phyloP scores from a whole-genome alignment of 2,113 vertebrate species.

The Hassar affinis region DNA sequence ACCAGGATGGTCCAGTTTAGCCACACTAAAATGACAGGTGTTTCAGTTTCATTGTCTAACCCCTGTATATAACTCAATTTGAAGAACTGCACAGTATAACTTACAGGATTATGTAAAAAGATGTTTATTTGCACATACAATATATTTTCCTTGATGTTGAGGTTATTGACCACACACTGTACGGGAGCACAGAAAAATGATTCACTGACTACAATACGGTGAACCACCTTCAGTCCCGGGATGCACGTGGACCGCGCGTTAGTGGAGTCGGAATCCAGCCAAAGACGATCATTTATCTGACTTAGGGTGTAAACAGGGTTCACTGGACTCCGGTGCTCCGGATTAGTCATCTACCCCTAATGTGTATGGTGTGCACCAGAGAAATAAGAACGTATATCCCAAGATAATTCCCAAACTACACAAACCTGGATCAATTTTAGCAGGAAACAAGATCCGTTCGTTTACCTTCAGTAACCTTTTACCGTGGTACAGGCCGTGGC shows the following conservation, averaged over 20 bases:
- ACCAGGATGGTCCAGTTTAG: too few relatives aligned
- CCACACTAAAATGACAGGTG: too few relatives aligned
- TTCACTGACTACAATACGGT: slow-evolving; percentile 34
- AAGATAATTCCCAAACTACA: background rate
- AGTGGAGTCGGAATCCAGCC: background rate
- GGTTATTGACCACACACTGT: slow-evolving; percentile 25
- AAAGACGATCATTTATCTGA: background rate
- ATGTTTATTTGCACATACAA: slow-evolving; percentile 52
- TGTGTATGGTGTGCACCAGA: slow-evolving; percentile 7
- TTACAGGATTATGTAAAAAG: slow-evolving; percentile 38
- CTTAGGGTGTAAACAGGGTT: background rate
- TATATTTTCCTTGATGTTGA: slow-evolving; percentile 29
- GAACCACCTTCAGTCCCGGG: background rate
- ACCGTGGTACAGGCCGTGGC: background rate
- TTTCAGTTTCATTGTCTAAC: too few relatives aligned
- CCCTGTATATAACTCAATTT: background rate
- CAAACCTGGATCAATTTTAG: background rate
- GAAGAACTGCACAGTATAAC: background rate
- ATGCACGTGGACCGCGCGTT: background rate
- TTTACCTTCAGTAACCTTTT: background rate
- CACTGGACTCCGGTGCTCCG: background rate
- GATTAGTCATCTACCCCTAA: background rate
- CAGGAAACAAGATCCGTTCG: background rate
- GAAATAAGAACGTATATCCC: background rate
- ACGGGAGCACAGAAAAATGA: slow-evolving; percentile 19